These are phyloP conservation scores for Pollenia labialis DNA, from an alignment of 2,888 invertebrate genomes.

Conservation along the genomic window DNA sequence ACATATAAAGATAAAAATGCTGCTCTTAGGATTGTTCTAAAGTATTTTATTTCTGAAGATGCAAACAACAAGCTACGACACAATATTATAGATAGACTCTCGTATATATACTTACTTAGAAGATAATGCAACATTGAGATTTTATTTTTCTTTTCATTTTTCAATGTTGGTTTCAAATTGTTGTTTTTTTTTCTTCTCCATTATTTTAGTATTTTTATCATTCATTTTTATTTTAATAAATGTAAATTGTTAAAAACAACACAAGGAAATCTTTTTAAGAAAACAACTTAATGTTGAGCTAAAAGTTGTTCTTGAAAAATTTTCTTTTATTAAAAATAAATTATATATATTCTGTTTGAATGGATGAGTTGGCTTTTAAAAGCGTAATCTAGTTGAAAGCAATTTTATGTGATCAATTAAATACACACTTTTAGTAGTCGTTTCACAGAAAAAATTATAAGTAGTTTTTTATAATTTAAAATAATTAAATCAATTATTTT, in stretches of 20 bases:
- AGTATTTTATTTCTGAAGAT: background rate
- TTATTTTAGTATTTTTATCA: slow-evolving; percentile 15
- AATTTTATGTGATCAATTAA: background rate
- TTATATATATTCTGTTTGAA: slow-evolving; percentile 6
- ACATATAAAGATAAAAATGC: background rate
- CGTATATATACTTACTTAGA: background rate
- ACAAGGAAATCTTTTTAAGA: background rate
- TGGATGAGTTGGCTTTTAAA: background rate
- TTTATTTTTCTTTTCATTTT: slow-evolving; percentile 42
- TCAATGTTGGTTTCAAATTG: slow-evolving; percentile 7
- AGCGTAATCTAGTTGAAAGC: background rate
- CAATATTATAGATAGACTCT: background rate
- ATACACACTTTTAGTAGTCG: no score
- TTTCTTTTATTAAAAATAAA: slow-evolving; percentile 10
- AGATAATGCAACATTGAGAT: slow-evolving; percentile 30
- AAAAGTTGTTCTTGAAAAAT: slow-evolving; percentile 16
- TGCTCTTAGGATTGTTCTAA: background rate
- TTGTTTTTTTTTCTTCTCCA: background rate
- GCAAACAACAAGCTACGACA: background rate
- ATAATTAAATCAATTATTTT: no score
- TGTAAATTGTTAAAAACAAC: slow-evolving; percentile 55
- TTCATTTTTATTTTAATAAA: slow-evolving; percentile 22
- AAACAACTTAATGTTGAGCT: slow-evolving; percentile 16
- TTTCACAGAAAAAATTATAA: no score
- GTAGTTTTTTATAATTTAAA: no score